Evolutionary conservation across 2,113 vertebrate species (phyloP).

Genomic region (Sturnira hondurensis): DNA sequence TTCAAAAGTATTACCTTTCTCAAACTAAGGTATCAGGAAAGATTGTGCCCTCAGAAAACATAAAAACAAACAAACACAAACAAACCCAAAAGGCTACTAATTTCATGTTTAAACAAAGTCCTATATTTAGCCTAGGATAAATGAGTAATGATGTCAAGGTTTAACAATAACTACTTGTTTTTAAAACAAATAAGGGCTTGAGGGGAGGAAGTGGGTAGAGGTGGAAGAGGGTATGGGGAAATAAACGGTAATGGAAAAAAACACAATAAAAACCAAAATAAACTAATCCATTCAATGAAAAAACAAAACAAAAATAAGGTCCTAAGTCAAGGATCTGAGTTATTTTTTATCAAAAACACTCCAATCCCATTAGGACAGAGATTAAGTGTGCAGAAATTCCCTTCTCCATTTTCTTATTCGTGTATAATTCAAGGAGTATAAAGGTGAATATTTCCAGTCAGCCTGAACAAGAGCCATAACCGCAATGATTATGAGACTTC

Average conservation of each 20-base stretch:
- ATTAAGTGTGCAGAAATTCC: neutral
- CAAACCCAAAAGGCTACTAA: neutral
- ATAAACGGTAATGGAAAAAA: too few relatives aligned
- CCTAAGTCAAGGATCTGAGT: constrained; percentile 18
- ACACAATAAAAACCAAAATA: too few relatives aligned
- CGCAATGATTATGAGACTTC: neutral
- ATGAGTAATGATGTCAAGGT: neutral
- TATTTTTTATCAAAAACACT: neutral
- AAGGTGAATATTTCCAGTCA: constrained; percentile 14
- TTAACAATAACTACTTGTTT: constrained; percentile 25
- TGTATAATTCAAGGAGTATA: constrained; percentile 8
- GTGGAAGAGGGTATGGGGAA: too few relatives aligned
- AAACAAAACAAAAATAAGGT: neutral
- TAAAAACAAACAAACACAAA: neutral
- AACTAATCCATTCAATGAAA: too few relatives aligned
- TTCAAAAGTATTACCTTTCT: neutral
- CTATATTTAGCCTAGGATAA: constrained; percentile 20
- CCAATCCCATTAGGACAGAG: neutral
- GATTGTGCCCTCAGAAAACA: neutral
- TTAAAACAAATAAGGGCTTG: constrained; percentile 16
- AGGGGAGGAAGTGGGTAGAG: too few relatives aligned
- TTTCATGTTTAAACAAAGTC: neutral
- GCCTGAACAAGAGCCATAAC: neutral
- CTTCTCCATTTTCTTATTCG: neutral
- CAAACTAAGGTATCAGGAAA: neutral